Evolutionary conservation across 1,140 invertebrate genomes (phyloP).

Genomic region (Sitophilus oryzae): DNA sequence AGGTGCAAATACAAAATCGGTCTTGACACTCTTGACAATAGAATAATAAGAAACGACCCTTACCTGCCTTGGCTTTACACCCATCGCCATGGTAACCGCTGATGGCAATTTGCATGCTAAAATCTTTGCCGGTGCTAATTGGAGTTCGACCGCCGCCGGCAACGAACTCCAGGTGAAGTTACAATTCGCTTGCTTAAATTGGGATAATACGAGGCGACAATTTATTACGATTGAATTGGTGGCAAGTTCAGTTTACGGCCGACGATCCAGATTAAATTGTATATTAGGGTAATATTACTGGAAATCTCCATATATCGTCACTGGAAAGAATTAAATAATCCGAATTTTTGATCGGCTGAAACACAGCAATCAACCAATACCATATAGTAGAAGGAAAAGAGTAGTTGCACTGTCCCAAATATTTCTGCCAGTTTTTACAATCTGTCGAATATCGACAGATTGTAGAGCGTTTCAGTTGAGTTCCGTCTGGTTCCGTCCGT

Average conservation of each 20-base stretch:
- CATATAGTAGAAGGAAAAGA: too few species aligned
- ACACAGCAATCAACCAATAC: too few species aligned
- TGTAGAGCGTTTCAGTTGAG: too few species aligned
- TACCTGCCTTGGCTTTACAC: constrained; percentile 34
- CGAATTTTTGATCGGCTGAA: too few species aligned
- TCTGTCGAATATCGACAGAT: too few species aligned
- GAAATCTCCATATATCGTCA: too few species aligned
- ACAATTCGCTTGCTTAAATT: background rate
- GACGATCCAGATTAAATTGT: background rate
- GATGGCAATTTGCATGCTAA: constrained; percentile 43
- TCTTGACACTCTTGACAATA: constrained; percentile 39
- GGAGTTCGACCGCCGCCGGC: constrained; percentile 27
- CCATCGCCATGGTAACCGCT: constrained; percentile 36
- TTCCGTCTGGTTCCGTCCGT: too few species aligned
- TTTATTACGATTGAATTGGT: background rate
- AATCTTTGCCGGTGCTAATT: constrained; percentile 42
- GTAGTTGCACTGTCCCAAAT: too few species aligned
- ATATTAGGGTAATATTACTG: too few species aligned
- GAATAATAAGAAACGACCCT: constrained; percentile 37
- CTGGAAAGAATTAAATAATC: too few species aligned
- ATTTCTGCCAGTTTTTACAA: too few species aligned
- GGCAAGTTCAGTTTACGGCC: background rate
- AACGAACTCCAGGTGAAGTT: constrained; percentile 11
- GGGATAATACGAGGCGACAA: background rate
- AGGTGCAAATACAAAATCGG: constrained; percentile 28